These are phyloP conservation scores for Drosophila nr. perissopoda DNA, from an alignment of 2,888 invertebrate genomes.

Conservation along the genomic window DNA sequence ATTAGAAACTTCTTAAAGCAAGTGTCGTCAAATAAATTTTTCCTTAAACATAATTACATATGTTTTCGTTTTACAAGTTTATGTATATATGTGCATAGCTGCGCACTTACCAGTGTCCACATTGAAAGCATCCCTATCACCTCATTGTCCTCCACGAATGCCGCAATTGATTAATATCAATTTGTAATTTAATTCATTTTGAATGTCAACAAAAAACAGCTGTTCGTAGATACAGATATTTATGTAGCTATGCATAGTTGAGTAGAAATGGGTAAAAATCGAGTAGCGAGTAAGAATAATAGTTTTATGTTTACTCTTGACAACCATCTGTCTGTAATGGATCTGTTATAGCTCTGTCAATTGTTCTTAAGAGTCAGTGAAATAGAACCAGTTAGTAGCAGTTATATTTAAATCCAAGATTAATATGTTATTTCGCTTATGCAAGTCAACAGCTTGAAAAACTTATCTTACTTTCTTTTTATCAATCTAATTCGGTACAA, in stretches of 20 bases:
- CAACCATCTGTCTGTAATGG: neutral
- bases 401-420: neutral
- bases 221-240: neutral
- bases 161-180: neutral
- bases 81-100: neutral
- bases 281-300: neutral
- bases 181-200: neutral
- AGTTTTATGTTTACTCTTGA: neutral
- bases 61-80: neutral
- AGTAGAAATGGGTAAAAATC: neutral
- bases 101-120: neutral
- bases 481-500: too few relatives aligned
- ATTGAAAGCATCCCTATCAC: neutral
- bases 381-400: conserved; percentile 1
- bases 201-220: neutral
- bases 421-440: neutral
- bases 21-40: neutral
- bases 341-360: neutral
- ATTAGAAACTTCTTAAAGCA: neutral
- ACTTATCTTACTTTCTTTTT: neutral
- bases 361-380: neutral
- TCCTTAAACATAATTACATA: neutral
- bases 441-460: neutral
- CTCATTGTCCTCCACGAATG: neutral
- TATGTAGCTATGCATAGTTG: neutral